These are phyloP conservation scores for Scylla paramamosain DNA, from an alignment of 1,140 invertebrate species.

Conservation along the genomic window DNA sequence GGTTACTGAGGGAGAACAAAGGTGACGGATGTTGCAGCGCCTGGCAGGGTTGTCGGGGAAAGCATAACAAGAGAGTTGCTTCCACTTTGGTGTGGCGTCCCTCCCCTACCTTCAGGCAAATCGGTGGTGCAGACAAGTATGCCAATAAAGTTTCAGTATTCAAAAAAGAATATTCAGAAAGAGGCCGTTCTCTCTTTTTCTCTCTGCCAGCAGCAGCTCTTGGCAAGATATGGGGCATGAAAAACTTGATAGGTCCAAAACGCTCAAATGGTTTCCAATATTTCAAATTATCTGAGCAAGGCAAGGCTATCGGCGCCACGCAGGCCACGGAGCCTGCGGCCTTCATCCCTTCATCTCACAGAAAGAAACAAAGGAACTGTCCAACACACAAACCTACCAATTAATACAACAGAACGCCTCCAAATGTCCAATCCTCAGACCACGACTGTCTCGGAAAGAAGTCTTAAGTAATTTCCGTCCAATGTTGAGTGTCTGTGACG, in stretches of 20 bases:
- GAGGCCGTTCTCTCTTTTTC: not conserved
- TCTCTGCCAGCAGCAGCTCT: slow-evolving; percentile 6
- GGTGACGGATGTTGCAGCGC: not conserved
- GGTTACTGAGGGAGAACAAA: not conserved
- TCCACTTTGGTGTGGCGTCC: too few relatives aligned
- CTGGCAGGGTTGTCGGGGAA: not conserved
- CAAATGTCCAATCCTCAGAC: not conserved
- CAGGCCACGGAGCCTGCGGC: not conserved
- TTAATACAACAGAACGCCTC: not conserved
- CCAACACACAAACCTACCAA: not conserved
- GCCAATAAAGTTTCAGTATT: slow-evolving; percentile 5
- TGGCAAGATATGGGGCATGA: slow-evolving; percentile 10
- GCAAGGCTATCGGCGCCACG: not conserved
- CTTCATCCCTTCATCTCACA: not conserved
- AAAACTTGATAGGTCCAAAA: slow-evolving; percentile 23
- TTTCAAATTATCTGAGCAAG: slow-evolving; percentile 5
- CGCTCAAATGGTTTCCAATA: slow-evolving; percentile 14
- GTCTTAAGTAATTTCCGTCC: not conserved
- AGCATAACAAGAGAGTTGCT: not conserved
- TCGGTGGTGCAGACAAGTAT: slow-evolving; percentile 8
- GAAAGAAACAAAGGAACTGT: not conserved
- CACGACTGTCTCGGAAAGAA: not conserved
- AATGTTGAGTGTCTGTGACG: not conserved
- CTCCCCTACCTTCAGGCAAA: not conserved
- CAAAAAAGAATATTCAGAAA: slow-evolving; percentile 15